Base-by-base conservation (phyloP, 1,140 invertebrate species). In the Drosophila melanica region DNA sequence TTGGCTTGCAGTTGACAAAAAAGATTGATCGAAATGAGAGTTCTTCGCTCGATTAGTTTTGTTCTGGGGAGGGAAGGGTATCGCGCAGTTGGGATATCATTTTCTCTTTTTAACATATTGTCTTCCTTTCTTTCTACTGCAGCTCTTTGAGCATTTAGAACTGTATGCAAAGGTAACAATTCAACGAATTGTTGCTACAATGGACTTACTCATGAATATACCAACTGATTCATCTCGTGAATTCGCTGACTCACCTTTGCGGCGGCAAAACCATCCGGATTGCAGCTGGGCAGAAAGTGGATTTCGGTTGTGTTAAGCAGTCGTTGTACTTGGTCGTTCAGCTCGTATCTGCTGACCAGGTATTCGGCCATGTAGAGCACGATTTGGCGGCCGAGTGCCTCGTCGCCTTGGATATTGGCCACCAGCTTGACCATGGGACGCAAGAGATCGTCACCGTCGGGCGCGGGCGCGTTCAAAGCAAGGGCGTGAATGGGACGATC, bases 351-450 rank as follows among this genome's bases (percentile, higher is more conserved):
- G 3, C 91, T 77, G 14, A 98, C 93, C 27, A 99, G 92, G 93
- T 98, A 97, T 64, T 97, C 94, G 0, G 96, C 95, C 79, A 99
- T 93, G 81, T 95, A 96, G 10, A 99, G 93, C 39, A 98, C 92
- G 33, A 99, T 90, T 90, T 99, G 95, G 45, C 98, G 93, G 0
- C 98, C 98, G 10, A 99, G 93, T 3, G 96, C 94, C 93, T 99
- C 98, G 92, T 99, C 98, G 3, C 99, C 99, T 90, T 99, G 98
- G 96, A 99, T 99, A 91, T 99, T 99, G 0, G 96, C 98, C 23
- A 99, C 96, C 93, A 97, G 97, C 92, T 99, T 99, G 60, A 99
- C 96, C 94, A 98, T 97, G 0, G 98, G 98, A 39, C 90, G 81
- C 9, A 91, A 48, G 12, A 91, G 50, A 68, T 91, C 77, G 5